A percentile compares a stretch with the other conserved stretches of the same genome.
These are phyloP conservation scores for Netelia melanura DNA, from an alignment of 2,888 invertebrate species.

Conservation along the genomic window DNA sequence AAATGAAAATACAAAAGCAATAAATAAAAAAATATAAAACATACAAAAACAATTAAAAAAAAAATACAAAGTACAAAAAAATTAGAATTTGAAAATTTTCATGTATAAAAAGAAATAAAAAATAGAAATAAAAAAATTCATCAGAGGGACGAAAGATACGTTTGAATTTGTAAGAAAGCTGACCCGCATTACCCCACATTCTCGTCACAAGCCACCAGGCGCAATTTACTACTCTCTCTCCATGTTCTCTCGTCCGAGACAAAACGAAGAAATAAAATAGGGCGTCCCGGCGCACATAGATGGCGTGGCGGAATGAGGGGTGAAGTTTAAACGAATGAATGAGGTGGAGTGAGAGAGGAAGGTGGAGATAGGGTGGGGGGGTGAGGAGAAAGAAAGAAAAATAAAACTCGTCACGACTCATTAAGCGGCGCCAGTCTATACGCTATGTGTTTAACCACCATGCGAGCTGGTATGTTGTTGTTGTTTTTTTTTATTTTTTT, in stretches of 20 bases:
- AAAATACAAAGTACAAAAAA: too few relatives aligned
- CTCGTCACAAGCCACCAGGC: not conserved
- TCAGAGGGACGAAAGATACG: too few relatives aligned
- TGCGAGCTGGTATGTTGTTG: conserved; percentile 14
- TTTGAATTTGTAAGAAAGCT: not conserved
- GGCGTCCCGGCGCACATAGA: conserved; percentile 8
- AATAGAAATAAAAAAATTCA: too few relatives aligned
- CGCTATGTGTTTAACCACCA: conserved; percentile 59
- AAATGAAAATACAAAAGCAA: too few relatives aligned
- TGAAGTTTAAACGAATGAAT: conserved; percentile 31
- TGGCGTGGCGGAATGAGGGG: conserved; percentile 9
- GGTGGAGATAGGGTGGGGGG: not conserved
- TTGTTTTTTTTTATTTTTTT: conserved; percentile 8
- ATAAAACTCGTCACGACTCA: conserved; percentile 64
- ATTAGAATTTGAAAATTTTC: too few relatives aligned
- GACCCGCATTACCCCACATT: not conserved
- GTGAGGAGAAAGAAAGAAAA: conserved; percentile 44
- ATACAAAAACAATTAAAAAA: too few relatives aligned
- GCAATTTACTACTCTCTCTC: conserved; percentile 1
- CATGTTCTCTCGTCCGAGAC: conserved; percentile 27
- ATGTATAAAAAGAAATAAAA: too few relatives aligned
- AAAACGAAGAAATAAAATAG: conserved; percentile 30
- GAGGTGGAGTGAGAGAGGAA: conserved; percentile 24
- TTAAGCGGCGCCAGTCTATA: conserved; percentile 69
- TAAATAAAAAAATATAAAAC: too few relatives aligned